phyloP scores from a whole-genome alignment of 2,797 vertebrate genomes.

The Rhabdophis nuchalis region DNA sequence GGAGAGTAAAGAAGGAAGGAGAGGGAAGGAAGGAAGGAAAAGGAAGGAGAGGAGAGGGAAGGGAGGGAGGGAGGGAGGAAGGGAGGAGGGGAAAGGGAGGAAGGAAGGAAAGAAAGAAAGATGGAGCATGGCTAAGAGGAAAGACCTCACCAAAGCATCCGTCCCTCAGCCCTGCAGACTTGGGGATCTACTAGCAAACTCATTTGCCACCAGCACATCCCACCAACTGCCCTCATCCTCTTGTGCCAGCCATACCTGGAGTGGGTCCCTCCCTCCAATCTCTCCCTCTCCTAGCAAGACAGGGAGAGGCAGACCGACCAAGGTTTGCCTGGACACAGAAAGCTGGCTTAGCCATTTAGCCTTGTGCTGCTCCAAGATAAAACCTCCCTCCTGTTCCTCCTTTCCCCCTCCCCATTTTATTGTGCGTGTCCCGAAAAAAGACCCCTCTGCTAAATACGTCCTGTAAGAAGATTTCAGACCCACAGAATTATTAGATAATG shows the following conservation, averaged over 20 bases:
- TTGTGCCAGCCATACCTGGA: background rate
- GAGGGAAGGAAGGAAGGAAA: too few relatives aligned
- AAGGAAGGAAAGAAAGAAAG: background rate
- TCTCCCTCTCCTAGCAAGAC: background rate
- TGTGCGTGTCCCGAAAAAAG: too few relatives aligned
- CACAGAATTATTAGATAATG: conserved; percentile 30
- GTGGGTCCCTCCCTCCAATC: background rate
- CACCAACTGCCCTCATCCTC: background rate
- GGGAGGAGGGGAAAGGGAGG: background rate
- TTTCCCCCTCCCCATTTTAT: background rate
- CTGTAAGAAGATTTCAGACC: background rate
- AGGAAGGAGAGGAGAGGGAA: too few relatives aligned
- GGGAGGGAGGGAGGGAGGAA: too few relatives aligned
- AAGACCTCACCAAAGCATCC: background rate
- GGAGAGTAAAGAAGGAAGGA: too few relatives aligned
- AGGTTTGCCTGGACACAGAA: background rate
- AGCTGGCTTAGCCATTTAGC: background rate
- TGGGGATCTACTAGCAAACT: background rate
- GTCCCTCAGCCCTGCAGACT: background rate
- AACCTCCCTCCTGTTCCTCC: background rate
- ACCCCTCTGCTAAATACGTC: background rate
- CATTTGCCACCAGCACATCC: background rate
- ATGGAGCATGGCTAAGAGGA: background rate
- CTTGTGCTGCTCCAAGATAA: background rate
- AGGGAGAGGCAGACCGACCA: background rate